A percentile compares a stretch with the other conserved stretches of the same genome.
These are phyloP conservation scores for Drosophila lacertosa DNA, from an alignment of 1,140 invertebrate species.

Conservation along the genomic window DNA sequence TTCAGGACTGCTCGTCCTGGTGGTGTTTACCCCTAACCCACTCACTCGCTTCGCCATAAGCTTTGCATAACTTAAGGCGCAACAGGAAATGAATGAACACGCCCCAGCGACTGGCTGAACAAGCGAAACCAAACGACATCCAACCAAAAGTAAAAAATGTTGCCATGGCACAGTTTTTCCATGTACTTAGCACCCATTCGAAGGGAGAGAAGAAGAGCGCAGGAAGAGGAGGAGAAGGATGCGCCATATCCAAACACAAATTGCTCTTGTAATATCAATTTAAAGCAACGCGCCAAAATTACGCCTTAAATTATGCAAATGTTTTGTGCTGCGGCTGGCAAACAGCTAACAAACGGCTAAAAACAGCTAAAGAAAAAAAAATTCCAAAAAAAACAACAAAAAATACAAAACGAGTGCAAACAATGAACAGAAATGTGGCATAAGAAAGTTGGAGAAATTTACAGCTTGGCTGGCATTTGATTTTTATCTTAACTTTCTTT, in stretches of 20 bases:
- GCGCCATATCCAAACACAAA: slow-evolving; percentile 46
- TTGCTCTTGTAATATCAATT: slow-evolving; percentile 75
- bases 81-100: slow-evolving; percentile 75
- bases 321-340: slow-evolving; percentile 31
- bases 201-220: not conserved
- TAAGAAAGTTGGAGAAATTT: slow-evolving; percentile 4
- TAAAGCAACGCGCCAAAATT: slow-evolving; percentile 65
- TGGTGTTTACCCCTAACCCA: slow-evolving; percentile 21
- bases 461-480: slow-evolving; percentile 10
- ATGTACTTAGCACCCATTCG: slow-evolving; percentile 51
- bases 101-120: slow-evolving; percentile 50
- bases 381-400: no score
- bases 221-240: not conserved
- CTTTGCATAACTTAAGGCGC: slow-evolving; percentile 76
- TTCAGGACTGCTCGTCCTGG: slow-evolving; percentile 2
- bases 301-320: slow-evolving; percentile 71
- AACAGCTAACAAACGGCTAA: slow-evolving; percentile 14
- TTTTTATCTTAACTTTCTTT: slow-evolving; percentile 26
- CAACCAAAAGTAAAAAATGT: slow-evolving; percentile 45
- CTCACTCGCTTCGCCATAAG: slow-evolving; percentile 63
- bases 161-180: slow-evolving; percentile 69
- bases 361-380: slow-evolving; percentile 5
- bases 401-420: not conserved
- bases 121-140: slow-evolving; percentile 28
- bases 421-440: not conserved